These are phyloP conservation scores for Datnioides undecimradiatus DNA, from an alignment of 2,113 vertebrate species.

Conservation along the genomic window DNA sequence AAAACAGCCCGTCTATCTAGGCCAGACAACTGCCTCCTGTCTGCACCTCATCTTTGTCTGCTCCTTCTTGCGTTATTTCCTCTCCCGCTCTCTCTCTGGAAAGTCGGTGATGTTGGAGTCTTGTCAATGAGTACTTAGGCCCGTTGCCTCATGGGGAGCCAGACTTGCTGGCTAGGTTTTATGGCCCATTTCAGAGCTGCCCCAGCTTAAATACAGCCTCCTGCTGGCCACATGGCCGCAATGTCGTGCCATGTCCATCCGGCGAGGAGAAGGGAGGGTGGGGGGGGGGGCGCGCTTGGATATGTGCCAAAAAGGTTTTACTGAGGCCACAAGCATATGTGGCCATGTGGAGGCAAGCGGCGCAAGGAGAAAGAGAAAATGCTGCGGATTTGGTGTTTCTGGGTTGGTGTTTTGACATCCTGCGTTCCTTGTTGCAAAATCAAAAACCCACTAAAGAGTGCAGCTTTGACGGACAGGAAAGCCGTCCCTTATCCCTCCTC, in stretches of 20 bases:
- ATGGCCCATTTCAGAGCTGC: slow-evolving; percentile 78
- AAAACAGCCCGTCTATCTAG: slow-evolving; percentile 54
- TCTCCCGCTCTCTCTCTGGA: slow-evolving; percentile 51
- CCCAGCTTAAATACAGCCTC: slow-evolving; percentile 79
- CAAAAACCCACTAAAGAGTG: slow-evolving; percentile 32
- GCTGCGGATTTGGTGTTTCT: slow-evolving; percentile 47
- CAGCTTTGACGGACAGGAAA: slow-evolving; percentile 17
- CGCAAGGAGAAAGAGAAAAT: slow-evolving; percentile 23
- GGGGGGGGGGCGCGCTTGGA: slow-evolving; percentile 37
- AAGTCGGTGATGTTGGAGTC: slow-evolving; percentile 74
- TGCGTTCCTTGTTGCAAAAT: slow-evolving; percentile 42
- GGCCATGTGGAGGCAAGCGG: slow-evolving; percentile 59
- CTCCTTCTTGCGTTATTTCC: slow-evolving; percentile 46
- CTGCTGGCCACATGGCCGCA: slow-evolving; percentile 79
- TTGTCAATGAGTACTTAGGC: slow-evolving; percentile 80
- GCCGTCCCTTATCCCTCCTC: slow-evolving; percentile 4
- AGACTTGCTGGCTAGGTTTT: slow-evolving; percentile 82
- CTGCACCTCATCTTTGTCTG: slow-evolving; percentile 64
- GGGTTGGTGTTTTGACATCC: slow-evolving; percentile 53
- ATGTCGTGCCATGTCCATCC: slow-evolving; percentile 78
- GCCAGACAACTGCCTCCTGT: slow-evolving; percentile 60
- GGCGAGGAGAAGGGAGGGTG: slow-evolving; percentile 9
- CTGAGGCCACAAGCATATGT: slow-evolving; percentile 70
- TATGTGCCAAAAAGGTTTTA: slow-evolving; percentile 69
- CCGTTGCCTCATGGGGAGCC: slow-evolving; percentile 72